These are phyloP conservation scores for Sclerurus mexicanus DNA, from an alignment of 2,113 vertebrate species.

Conservation along the genomic window DNA sequence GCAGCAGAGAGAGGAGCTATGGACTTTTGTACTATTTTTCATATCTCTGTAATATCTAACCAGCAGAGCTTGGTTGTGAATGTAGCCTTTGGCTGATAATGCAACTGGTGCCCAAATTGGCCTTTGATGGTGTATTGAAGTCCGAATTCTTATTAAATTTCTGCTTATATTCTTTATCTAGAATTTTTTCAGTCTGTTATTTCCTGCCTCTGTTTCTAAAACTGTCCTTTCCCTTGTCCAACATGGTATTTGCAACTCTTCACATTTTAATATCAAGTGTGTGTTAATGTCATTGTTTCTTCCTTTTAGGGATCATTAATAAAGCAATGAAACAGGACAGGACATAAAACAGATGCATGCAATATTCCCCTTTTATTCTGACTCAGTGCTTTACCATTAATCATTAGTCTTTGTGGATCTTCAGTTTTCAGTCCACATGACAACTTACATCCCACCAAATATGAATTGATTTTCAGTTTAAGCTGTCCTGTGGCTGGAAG, in stretches of 20 bases:
- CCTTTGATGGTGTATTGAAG: not conserved
- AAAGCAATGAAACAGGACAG: not conserved
- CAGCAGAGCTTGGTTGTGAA: not conserved
- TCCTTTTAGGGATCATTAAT: constrained; percentile 21
- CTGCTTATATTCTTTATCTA: not conserved
- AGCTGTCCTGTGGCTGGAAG: not conserved
- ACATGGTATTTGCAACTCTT: not conserved
- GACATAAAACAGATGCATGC: not conserved
- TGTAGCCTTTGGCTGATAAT: not conserved
- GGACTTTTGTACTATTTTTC: not conserved
- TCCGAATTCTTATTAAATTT: not conserved
- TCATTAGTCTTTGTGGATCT: not conserved
- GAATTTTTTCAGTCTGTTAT: not conserved
- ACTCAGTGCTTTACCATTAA: not conserved
- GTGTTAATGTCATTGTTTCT: not conserved
- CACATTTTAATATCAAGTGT: not conserved
- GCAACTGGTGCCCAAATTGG: not conserved
- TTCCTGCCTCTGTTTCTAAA: not conserved
- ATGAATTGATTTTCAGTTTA: not conserved
- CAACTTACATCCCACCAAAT: not conserved
- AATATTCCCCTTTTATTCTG: not conserved
- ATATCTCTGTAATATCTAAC: not conserved
- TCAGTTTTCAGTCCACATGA: not conserved
- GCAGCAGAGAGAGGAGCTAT: not conserved
- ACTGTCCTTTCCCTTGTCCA: not conserved